phyloP scores from a whole-genome alignment of 2,113 vertebrate genomes.

The Anas platyrhynchos region DNA sequence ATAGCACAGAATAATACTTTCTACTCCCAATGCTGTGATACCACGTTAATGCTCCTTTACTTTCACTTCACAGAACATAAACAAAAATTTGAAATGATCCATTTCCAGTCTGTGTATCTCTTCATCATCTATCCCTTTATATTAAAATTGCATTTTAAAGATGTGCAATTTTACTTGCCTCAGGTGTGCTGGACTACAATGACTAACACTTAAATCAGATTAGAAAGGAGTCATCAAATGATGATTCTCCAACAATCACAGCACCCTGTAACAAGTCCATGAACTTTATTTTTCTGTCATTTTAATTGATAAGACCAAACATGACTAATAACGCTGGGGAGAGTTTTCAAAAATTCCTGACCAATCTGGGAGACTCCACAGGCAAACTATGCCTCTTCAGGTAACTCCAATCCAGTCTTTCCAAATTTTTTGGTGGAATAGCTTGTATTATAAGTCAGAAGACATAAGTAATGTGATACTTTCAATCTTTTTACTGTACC shows the following conservation, averaged over 20 bases:
- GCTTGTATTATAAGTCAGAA: not conserved
- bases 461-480: not conserved
- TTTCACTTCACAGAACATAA: not conserved
- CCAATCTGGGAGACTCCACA: not conserved
- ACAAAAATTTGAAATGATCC: not conserved
- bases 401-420: not conserved
- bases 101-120: not conserved
- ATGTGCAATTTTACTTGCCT: not conserved
- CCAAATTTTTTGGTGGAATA: not conserved
- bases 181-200: not conserved
- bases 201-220: not conserved
- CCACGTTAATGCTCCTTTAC: not conserved
- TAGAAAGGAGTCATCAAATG: not conserved
- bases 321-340: not conserved
- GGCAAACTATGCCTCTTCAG: not conserved
- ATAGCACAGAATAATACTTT: not conserved
- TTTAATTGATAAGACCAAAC: not conserved
- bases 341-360: not conserved
- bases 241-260: not conserved
- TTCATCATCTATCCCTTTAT: not conserved
- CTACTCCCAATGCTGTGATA: not conserved
- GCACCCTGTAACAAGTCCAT: not conserved
- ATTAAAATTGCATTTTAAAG: not conserved
- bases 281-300: not conserved
- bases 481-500: not conserved